Evolutionary conservation across 2,113 vertebrate genomes (phyloP).

Genomic region (Acinonyx jubatus): DNA sequence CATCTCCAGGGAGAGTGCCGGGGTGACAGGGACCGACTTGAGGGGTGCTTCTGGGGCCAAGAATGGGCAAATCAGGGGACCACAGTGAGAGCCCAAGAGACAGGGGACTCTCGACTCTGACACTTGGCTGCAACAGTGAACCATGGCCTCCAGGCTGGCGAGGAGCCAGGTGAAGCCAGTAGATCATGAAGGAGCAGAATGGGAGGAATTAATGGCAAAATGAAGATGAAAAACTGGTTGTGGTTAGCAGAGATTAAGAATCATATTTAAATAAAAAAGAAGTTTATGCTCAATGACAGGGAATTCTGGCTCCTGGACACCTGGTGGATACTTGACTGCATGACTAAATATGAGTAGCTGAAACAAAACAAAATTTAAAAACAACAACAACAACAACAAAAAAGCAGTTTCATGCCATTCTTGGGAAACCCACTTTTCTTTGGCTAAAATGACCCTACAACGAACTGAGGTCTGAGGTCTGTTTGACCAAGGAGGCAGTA

Average conservation of each 20-base stretch:
- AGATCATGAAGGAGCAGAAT: background rate
- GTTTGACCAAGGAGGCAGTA: background rate
- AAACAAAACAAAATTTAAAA: background rate
- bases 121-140: background rate
- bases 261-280: background rate
- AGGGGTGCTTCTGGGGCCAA: background rate
- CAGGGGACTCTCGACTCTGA: background rate
- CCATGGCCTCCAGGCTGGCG: background rate
- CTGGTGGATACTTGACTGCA: background rate
- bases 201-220: background rate
- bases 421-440: background rate
- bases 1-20: no score
- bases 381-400: background rate
- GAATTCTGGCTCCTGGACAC: background rate
- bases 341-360: background rate
- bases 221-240: constrained; percentile 19
- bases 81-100: background rate
- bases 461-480: background rate
- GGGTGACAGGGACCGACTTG: fast-evolving
- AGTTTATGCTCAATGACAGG: background rate
- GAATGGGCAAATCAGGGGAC: background rate
- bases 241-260: background rate
- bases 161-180: background rate
- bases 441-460: no score
- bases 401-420: background rate